Percentiles rank a stretch among this genome's conserved stretches.
Conservation (phyloP, 1,140 invertebrate genomes). For the Monochamus saltuarius region DNA sequence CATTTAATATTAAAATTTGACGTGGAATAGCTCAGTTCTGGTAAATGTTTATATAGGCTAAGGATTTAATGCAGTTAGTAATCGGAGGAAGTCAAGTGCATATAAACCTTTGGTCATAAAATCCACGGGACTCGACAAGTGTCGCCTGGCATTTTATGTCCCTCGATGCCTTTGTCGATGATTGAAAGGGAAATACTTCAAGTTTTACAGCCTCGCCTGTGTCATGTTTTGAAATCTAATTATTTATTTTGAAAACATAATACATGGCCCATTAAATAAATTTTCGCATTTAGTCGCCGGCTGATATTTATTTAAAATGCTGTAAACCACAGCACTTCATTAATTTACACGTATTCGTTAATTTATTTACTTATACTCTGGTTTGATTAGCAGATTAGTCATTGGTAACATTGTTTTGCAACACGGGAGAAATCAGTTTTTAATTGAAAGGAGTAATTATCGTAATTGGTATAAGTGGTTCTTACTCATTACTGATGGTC, state of each 20-base stretch:
- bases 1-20: constrained; percentile 15
- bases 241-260: constrained; percentile 21
- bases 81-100: constrained; percentile 33
- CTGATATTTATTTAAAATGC: not conserved
- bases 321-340: not conserved
- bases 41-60: constrained; percentile 30
- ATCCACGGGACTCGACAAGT: constrained; percentile 28
- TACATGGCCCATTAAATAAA: constrained; percentile 10
- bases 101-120: constrained; percentile 34
- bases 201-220: constrained; percentile 27
- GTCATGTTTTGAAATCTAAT: constrained; percentile 19
- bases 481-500: too few species aligned
- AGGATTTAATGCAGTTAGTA: constrained; percentile 15
- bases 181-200: constrained; percentile 35
- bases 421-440: too few species aligned
- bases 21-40: constrained; percentile 18
- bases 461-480: too few species aligned
- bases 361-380: not conserved
- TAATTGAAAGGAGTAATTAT: too few species aligned
- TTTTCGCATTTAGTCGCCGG: not conserved
- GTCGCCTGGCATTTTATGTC: constrained; percentile 29
- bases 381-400: too few species aligned
- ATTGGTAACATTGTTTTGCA: too few species aligned
- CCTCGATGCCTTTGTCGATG: constrained; percentile 24
- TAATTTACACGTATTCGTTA: constrained; percentile 4